Percentiles rank a stretch among this genome's conserved stretches.
phyloP scores from a whole-genome alignment of 2,113 vertebrate species.

The Sphyrna mokarran region DNA sequence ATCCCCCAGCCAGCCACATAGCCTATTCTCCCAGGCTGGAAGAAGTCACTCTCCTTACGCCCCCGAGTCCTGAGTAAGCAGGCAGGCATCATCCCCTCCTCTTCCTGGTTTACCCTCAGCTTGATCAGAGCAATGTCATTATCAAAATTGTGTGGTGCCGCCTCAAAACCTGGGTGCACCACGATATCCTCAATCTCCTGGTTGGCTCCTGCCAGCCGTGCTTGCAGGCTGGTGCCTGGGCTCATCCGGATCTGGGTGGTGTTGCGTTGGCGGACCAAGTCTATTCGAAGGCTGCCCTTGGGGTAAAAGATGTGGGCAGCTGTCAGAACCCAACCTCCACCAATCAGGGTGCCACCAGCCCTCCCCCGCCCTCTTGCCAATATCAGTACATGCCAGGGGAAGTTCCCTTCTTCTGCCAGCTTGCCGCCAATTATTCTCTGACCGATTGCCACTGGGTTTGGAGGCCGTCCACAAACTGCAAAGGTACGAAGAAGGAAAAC shows the following conservation, averaged over 20 bases:
- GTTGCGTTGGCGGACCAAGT: background rate
- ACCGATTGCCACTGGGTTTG: background rate
- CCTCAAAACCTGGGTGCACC: constrained; percentile 64
- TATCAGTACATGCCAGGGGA: constrained; percentile 79
- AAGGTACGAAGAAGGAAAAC: background rate
- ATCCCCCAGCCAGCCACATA: constrained; percentile 80
- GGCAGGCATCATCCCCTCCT: constrained; percentile 54
- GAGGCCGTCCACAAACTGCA: background rate
- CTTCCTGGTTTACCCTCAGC: constrained; percentile 58
- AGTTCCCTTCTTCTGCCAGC: constrained; percentile 53
- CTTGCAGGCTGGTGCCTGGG: background rate
- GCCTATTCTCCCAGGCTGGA: constrained; percentile 49
- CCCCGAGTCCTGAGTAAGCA: constrained; percentile 65
- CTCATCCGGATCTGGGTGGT: background rate
- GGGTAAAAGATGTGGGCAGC: constrained; percentile 70
- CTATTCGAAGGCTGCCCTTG: constrained; percentile 51
- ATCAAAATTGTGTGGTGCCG: constrained; percentile 48
- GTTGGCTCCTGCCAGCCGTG: background rate
- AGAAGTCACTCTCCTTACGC: background rate
- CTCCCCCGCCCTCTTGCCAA: constrained; percentile 40
- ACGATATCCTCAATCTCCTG: constrained; percentile 52
- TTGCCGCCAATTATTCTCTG: constrained; percentile 65
- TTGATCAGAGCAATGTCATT: constrained; percentile 82
- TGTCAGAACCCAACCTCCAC: constrained; percentile 79
- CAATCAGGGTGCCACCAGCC: constrained; percentile 73